These are phyloP conservation scores for Oreocharis arfaki DNA, from an alignment of 2,113 vertebrate genomes.

Conservation along the genomic window DNA sequence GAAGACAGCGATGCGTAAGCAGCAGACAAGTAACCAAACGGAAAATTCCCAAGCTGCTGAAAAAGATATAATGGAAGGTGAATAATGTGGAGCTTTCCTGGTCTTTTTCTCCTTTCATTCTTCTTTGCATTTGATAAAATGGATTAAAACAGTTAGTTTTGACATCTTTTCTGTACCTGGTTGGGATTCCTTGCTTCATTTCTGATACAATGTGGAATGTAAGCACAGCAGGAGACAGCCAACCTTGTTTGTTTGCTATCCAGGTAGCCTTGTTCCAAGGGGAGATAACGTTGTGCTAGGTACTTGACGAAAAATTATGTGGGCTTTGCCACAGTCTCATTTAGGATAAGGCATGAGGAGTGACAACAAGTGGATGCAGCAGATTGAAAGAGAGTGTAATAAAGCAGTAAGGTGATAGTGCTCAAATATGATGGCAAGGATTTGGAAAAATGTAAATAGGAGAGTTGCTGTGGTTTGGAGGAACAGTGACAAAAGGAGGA, in stretches of 20 bases:
- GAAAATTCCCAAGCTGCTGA: conserved; percentile 72
- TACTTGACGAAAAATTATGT: neutral
- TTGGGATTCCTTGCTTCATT: neutral
- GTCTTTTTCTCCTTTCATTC: neutral
- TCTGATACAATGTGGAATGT: neutral
- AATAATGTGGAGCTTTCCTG: neutral
- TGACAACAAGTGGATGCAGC: neutral
- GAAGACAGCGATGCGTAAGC: conserved; percentile 83
- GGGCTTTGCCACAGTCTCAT: neutral
- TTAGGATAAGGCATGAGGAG: neutral
- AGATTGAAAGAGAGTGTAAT: neutral
- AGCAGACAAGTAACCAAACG: conserved; percentile 72
- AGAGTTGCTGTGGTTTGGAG: neutral
- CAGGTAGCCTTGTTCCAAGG: neutral
- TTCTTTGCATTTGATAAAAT: neutral
- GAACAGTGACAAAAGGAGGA: neutral
- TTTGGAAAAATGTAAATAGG: neutral
- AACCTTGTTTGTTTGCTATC: neutral
- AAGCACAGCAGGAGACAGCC: neutral
- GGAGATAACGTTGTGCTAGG: neutral
- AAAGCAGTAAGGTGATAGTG: neutral
- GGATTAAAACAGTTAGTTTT: neutral
- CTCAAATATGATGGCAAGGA: neutral
- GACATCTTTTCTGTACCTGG: neutral
- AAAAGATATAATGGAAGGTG: conserved; percentile 82